Percentiles rank a stretch among this genome's conserved stretches.
These are phyloP conservation scores for Linnaemya tessellans DNA, from an alignment of 2,888 invertebrate species.

Conservation along the genomic window DNA sequence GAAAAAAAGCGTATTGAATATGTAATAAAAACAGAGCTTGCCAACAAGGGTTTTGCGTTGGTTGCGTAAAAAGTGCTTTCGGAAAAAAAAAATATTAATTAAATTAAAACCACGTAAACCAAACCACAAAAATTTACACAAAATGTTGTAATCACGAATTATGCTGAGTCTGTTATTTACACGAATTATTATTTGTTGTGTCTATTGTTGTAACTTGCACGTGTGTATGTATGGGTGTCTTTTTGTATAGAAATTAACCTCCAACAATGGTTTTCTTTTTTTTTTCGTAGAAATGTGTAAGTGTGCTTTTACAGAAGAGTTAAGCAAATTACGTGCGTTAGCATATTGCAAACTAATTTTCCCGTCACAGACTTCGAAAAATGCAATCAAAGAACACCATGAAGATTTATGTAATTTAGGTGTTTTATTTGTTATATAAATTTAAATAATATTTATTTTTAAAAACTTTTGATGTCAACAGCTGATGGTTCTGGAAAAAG, in stretches of 20 bases:
- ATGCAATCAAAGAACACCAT: too few species aligned
- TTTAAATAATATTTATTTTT: too few species aligned
- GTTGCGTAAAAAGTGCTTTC: constrained; percentile 60
- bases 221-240: neutral
- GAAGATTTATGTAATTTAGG: too few species aligned
- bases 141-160: constrained; percentile 82
- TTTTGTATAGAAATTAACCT: constrained; percentile 26
- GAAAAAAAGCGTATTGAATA: constrained; percentile 2
- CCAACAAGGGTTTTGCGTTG: constrained; percentile 35
- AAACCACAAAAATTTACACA: constrained; percentile 80
- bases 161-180: constrained; percentile 80
- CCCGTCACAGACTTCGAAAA: too few species aligned
- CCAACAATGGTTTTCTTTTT: constrained; percentile 13
- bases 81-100: constrained; percentile 78
- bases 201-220: constrained; percentile 53
- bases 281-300: neutral
- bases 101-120: constrained; percentile 82
- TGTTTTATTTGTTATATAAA: too few species aligned
- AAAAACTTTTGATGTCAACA: too few species aligned
- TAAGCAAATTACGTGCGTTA: neutral
- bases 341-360: neutral
- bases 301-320: neutral
- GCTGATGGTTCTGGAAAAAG: too few species aligned
- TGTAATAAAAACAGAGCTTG: constrained; percentile 29
- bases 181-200: constrained; percentile 75